phyloP scores from a whole-genome alignment of 2,113 vertebrate species.

The Prionailurus bengalensis region DNA sequence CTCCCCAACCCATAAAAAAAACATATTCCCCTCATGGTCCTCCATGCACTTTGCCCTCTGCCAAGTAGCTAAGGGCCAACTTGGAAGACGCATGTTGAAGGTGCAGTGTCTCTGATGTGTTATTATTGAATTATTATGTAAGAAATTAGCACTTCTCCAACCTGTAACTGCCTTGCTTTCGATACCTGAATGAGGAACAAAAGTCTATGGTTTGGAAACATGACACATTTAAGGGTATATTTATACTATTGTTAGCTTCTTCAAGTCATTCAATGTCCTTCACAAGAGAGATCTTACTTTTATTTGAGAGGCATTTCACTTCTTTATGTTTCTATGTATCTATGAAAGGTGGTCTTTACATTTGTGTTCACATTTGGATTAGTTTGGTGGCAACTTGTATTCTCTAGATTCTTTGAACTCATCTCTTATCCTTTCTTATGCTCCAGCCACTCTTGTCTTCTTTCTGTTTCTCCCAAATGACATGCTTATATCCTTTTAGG shows the following conservation, averaged over 20 bases:
- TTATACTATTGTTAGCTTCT: background rate
- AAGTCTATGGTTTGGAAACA: background rate
- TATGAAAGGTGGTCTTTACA: background rate
- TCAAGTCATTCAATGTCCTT: background rate
- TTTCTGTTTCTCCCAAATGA: background rate
- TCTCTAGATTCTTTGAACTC: background rate
- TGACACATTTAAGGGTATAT: background rate
- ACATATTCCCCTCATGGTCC: background rate
- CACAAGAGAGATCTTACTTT: background rate
- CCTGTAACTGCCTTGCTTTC: background rate
- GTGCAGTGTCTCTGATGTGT: background rate
- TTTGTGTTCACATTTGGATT: background rate
- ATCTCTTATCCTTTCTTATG: background rate
- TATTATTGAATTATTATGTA: background rate
- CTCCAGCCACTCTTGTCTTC: fast-evolving
- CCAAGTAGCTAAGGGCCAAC: background rate
- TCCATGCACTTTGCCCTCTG: background rate
- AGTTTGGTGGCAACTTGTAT: background rate
- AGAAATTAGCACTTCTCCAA: background rate
- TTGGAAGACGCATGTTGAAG: background rate
- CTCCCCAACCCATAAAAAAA: background rate
- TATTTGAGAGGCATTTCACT: background rate
- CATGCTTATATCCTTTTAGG: background rate
- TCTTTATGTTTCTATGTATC: background rate
- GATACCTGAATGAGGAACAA: background rate